phyloP scores from a whole-genome alignment of 30 jellyfish, hydroid and myxozoan species.

The Cassiopea xamachana region DNA sequence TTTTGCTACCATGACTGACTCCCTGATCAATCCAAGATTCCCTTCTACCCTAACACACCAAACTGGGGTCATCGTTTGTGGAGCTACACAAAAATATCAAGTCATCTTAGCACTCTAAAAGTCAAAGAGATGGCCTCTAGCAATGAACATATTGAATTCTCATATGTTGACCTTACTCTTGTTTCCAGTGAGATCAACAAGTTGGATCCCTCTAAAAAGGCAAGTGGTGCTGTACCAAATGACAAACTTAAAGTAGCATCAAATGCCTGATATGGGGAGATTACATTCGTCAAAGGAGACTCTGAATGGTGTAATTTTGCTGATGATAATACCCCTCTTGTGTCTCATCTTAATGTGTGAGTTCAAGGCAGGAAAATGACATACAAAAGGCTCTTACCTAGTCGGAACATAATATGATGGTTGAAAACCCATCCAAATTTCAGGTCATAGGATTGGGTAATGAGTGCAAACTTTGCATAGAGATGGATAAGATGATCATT shows the following conservation, averaged over 20 bases:
- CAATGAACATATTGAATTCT: conserved; percentile 15
- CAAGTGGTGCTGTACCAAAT: conserved; percentile 47
- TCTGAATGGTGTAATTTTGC: not conserved
- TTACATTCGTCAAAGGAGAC: conserved; percentile 1
- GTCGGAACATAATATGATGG: conserved; percentile 5
- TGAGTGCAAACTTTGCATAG: conserved; percentile 27
- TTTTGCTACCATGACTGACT: conserved; percentile 1
- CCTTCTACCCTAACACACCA: not conserved
- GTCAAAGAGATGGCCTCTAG: not conserved
- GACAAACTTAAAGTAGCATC: conserved; percentile 39
- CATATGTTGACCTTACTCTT: conserved; percentile 42
- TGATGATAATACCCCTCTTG: conserved; percentile 5
- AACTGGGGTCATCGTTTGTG: conserved; percentile 1
- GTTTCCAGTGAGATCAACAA: conserved; percentile 39
- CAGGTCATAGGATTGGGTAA: conserved; percentile 41
- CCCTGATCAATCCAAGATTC: no score
- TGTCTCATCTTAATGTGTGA: not conserved
- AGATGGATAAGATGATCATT: no score
- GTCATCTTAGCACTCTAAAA: conserved; percentile 25
- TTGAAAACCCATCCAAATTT: conserved; percentile 33
- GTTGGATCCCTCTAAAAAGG: conserved; percentile 40
- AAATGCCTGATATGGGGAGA: conserved; percentile 31
- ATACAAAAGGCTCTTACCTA: not conserved
- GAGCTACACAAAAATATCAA: conserved; percentile 33
- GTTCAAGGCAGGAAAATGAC: conserved; percentile 8